Evolutionary conservation across 2,797 vertebrate species (phyloP).

Genomic region (Odontamblyopus rebecca): DNA sequence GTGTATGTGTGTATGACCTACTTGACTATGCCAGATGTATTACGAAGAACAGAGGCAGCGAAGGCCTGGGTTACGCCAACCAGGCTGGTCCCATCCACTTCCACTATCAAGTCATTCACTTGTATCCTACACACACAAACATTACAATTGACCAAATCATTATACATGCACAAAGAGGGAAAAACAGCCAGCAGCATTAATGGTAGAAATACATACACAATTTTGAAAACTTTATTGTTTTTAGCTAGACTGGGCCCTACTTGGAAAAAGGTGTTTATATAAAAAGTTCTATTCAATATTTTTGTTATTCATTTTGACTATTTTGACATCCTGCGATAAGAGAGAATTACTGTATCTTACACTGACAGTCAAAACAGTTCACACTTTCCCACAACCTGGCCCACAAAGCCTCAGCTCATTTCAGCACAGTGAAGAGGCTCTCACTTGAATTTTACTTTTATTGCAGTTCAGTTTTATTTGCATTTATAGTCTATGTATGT

Average conservation of each 20-base stretch:
- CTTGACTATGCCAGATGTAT: constrained; percentile 92
- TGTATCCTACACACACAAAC: constrained; percentile 82
- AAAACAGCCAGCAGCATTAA: not conserved
- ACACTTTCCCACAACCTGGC: not conserved
- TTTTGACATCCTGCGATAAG: not conserved
- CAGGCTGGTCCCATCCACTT: constrained; percentile 94
- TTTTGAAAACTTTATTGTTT: not conserved
- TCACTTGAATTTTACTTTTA: not conserved
- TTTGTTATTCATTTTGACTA: too few relatives aligned
- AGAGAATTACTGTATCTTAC: not conserved
- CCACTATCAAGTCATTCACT: constrained; percentile 94
- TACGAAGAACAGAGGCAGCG: constrained; percentile 91
- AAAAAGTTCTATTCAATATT: too few relatives aligned
- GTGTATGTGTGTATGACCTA: constrained; percentile 43
- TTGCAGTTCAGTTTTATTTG: not conserved
- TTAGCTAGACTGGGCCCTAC: not conserved
- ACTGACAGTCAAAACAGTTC: not conserved
- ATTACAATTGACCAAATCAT: not conserved
- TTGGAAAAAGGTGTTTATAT: not conserved
- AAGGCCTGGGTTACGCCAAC: constrained; percentile 96
- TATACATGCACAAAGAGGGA: too few relatives aligned
- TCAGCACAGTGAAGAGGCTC: not conserved
- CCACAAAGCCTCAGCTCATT: not conserved
- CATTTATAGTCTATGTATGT: not conserved
- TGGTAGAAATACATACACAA: not conserved